These are phyloP conservation scores for Copidosoma floridanum DNA, from an alignment of 1,140 invertebrate genomes.

Conservation along the genomic window DNA sequence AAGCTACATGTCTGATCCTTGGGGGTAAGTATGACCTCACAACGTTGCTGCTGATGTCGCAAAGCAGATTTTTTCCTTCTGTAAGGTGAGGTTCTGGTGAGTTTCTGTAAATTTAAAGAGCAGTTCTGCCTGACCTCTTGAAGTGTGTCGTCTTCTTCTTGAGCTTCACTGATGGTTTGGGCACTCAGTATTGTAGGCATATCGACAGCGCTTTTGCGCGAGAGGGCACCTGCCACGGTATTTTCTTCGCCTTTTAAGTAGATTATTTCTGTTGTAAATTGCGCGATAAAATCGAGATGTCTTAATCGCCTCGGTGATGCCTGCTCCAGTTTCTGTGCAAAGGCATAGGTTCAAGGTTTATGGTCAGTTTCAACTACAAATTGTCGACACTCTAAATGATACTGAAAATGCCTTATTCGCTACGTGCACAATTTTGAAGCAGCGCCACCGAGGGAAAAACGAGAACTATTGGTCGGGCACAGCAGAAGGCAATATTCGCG, in stretches of 20 bases:
- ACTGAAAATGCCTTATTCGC: constrained; percentile 37
- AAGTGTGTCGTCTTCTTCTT: not conserved
- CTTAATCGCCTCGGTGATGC: constrained; percentile 16
- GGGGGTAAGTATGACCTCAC: constrained; percentile 3
- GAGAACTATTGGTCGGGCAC: no score
- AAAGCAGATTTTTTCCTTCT: not conserved
- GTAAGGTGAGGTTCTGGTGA: no score
- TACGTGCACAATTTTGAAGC: no score
- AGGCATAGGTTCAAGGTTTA: no score
- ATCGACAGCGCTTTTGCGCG: constrained; percentile 18
- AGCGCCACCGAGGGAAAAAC: no score
- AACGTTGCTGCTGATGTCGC: not conserved
- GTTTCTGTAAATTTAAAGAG: not conserved
- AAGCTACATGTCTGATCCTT: not conserved
- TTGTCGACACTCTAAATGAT: constrained; percentile 28
- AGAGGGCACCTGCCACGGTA: constrained; percentile 27
- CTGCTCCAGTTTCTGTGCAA: no score
- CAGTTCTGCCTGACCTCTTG: not conserved
- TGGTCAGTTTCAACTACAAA: constrained; percentile 36
- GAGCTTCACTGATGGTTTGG: not conserved
- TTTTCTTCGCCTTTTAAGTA: constrained; percentile 33
- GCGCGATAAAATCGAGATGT: not conserved
- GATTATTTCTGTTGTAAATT: constrained; percentile 8
- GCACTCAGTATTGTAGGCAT: constrained; percentile 21
- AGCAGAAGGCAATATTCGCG: no score